Conservation (phyloP, 2,797 vertebrate species). For the Centropyge bicolor region DNA sequence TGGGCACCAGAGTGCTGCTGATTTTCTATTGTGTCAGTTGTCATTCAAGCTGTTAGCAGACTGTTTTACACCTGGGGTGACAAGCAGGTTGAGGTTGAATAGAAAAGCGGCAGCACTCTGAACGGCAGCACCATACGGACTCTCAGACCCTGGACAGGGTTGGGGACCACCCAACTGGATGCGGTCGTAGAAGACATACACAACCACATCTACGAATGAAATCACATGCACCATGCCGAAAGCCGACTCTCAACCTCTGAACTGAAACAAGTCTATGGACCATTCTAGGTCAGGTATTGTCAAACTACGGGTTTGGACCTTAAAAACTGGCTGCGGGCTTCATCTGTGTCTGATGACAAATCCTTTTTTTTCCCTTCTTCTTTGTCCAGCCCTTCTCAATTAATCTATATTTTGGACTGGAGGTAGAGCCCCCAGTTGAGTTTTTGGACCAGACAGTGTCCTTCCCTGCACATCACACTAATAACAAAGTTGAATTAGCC, state of each 20-base stretch:
- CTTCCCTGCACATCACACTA: neutral
- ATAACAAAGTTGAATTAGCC: neutral
- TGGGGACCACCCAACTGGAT: neutral
- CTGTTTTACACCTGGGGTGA: neutral
- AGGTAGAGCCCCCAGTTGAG: neutral
- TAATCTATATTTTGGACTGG: slow-evolving; percentile 5
- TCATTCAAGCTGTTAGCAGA: slow-evolving; percentile 10
- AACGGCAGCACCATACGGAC: slow-evolving; percentile 83
- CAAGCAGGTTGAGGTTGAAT: neutral
- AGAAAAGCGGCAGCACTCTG: slow-evolving; percentile 37
- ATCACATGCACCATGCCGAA: neutral
- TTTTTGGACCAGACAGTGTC: slow-evolving; percentile 6
- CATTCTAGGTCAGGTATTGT: slow-evolving; percentile 16
- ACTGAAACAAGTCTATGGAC: slow-evolving; percentile 18
- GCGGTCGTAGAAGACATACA: neutral
- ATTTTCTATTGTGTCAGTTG: slow-evolving; percentile 24
- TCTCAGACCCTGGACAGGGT: slow-evolving; percentile 84
- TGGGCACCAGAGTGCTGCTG: neutral
- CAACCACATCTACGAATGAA: neutral
- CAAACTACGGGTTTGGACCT: slow-evolving; percentile 16
- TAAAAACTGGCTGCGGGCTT: neutral
- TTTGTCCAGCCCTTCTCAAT: neutral
- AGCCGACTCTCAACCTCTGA: slow-evolving; percentile 4
- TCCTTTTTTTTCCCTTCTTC: neutral
- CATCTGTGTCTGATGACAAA: slow-evolving; percentile 9